Evolutionary conservation across 2,113 vertebrate genomes (phyloP).

Genomic region (Seriola rivoliana): DNA sequence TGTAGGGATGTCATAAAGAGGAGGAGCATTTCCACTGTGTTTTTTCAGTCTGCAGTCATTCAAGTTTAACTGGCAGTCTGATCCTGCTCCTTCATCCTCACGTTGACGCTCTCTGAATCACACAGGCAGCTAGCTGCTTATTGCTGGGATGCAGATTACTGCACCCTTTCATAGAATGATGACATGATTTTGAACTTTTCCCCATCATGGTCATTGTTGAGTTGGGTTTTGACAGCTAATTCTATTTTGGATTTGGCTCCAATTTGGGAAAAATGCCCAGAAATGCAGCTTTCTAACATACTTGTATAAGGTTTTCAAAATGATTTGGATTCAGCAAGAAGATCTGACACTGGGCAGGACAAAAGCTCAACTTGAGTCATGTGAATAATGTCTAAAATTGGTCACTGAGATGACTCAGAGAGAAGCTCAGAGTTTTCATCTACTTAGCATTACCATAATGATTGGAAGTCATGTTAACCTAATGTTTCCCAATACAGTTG

Average conservation of each 20-base stretch:
- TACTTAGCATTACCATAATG: neutral
- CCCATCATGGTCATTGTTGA: neutral
- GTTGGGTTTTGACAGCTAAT: neutral
- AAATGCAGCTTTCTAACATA: neutral
- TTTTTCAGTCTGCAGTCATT: constrained; percentile 39
- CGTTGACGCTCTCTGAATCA: constrained; percentile 34
- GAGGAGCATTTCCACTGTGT: neutral
- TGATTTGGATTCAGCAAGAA: neutral
- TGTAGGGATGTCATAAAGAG: constrained; percentile 18
- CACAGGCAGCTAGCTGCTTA: constrained; percentile 4
- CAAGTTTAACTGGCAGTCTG: constrained; percentile 26
- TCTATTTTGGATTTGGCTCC: neutral
- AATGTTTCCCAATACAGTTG: constrained; percentile 4
- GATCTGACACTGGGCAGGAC: neutral
- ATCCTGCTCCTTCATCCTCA: constrained; percentile 23
- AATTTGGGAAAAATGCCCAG: neutral
- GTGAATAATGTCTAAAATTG: neutral
- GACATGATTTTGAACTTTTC: constrained; percentile 5
- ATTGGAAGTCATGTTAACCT: constrained; percentile 7
- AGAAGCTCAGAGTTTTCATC: neutral
- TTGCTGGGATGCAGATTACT: constrained; percentile 20
- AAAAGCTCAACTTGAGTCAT: neutral
- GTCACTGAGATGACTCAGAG: neutral
- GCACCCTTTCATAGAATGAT: constrained; percentile 10
- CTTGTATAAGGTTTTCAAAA: neutral